Evolutionary conservation across 2,888 invertebrate species (phyloP).

Genomic region (Dynastes grantii): DNA sequence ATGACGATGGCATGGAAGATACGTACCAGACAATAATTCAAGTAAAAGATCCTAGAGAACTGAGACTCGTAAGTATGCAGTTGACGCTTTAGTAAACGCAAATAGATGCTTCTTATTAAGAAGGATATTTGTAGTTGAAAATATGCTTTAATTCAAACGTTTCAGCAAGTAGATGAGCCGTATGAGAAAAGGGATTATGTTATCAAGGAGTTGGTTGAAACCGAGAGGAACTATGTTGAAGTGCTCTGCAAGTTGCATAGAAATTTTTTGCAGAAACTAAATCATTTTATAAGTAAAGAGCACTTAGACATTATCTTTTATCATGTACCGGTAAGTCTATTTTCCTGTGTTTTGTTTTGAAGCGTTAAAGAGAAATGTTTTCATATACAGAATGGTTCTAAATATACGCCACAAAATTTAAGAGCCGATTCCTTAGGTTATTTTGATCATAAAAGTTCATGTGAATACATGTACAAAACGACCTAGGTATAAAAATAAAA

Average conservation of each 20-base stretch:
- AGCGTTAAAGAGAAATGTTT: too few species aligned
- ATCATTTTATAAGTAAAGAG: conserved; percentile 80
- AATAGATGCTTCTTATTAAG: conserved; percentile 1
- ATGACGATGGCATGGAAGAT: conserved; percentile 73
- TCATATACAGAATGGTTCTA: too few species aligned
- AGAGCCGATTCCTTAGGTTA: too few species aligned
- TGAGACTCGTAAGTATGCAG: conserved; percentile 40
- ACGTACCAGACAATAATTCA: conserved; percentile 52
- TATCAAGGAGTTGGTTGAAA: conserved; percentile 94
- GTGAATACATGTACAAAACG: too few species aligned
- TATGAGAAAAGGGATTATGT: conserved; percentile 94
- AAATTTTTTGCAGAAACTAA: conserved; percentile 85
- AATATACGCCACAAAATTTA: too few species aligned
- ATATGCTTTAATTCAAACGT: conserved; percentile 19
- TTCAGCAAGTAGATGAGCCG: conserved; percentile 55
- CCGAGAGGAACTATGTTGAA: conserved; percentile 97
- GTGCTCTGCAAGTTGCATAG: conserved; percentile 89
- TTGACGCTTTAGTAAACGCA: conserved; percentile 2
- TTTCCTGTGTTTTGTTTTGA: too few species aligned
- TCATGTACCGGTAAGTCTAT: conserved; percentile 83
- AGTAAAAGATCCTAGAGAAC: conserved; percentile 44
- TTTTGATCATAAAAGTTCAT: too few species aligned
- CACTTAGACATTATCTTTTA: conserved; percentile 89
- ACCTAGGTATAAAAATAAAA: too few species aligned
- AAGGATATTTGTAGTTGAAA: not conserved